Base-by-base conservation (phyloP, 2,113 vertebrate species). In the Tichodroma muraria region DNA sequence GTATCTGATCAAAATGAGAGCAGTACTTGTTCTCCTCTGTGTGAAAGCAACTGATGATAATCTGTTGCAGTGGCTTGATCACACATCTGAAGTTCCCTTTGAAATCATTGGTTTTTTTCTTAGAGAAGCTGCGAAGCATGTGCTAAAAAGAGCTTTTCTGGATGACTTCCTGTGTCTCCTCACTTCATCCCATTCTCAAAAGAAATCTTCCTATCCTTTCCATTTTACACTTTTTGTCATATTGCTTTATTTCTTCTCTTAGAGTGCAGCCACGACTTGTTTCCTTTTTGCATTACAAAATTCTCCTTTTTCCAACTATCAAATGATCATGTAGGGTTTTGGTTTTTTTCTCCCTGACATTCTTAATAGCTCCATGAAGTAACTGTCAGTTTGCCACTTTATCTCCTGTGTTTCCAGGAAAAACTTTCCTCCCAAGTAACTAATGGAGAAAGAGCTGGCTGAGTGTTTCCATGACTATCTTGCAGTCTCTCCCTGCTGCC, bases 71-170 rank as follows among this genome's bases (percentile, higher is more conserved):
- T 65, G 31, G n/a, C 65, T 91, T 90, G 33, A 78, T 80, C 68
- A 50, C 49, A n/a, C 28, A 42, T 47, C 47, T 68, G 49, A 87
- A 75, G 27, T 81, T 88, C 45, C 71, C 31, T 85, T 90, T 85
- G 53, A 85, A 75, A 80, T 57, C 0, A 1, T 66, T 80, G 53
- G 4, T 1, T 82, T 76, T 45, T 66, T n/a, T 70, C 56, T 83
- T 38, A 83, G 38, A 88, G 47, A 80, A 80, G 40, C 85, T 81
- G 30, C 63, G 38, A 40, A 84, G 38, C 60, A 73, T 77, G 64
- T 86, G 30, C 61, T 89, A 56, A 81, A 71, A 92, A 72, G 60
- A 81, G 63, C 42, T 90, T 77, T 95, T 84, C 70, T 92, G 80
- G n/a, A 40, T 82, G 54, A 54, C 38, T 92, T 86, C n/a, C 28